Evolutionary conservation across 2,113 vertebrate species (phyloP).

Genomic region (Syngnathus scovelli): DNA sequence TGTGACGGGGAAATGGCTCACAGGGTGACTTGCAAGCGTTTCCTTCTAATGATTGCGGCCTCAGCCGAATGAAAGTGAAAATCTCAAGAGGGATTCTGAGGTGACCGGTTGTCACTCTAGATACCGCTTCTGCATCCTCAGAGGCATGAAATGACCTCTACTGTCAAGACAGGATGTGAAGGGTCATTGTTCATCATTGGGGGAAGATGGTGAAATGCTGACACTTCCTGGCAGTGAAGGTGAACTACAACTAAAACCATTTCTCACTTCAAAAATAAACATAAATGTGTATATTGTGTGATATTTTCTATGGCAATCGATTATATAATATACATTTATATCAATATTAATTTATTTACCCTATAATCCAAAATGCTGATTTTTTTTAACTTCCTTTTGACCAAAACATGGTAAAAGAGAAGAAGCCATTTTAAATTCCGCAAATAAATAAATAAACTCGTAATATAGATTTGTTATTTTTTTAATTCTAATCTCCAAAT

Average conservation of each 20-base stretch:
- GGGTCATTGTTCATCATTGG: slow-evolving; percentile 15
- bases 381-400: too few relatives aligned
- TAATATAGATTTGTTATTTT: too few relatives aligned
- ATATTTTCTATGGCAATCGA: neutral
- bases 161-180: slow-evolving; percentile 36
- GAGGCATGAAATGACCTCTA: slow-evolving; percentile 59
- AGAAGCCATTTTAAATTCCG: too few relatives aligned
- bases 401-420: too few relatives aligned
- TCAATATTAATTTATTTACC: too few relatives aligned
- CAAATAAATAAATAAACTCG: too few relatives aligned
- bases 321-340: too few relatives aligned
- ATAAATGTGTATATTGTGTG: neutral
- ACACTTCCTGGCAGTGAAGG: slow-evolving; percentile 39
- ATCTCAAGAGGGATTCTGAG: neutral
- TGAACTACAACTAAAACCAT: neutral
- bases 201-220: slow-evolving; percentile 22
- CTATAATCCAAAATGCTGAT: too few relatives aligned
- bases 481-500: too few relatives aligned
- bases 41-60: neutral
- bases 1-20: slow-evolving; percentile 1
- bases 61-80: neutral
- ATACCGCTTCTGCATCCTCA: slow-evolving; percentile 28
- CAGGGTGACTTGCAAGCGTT: slow-evolving; percentile 11
- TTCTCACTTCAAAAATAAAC: neutral
- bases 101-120: slow-evolving; percentile 7